A percentile compares a stretch with the other conserved stretches of the same genome.
Evolutionary conservation across 2,113 vertebrate genomes (phyloP).

Genomic region (Anthoscopus minutus): DNA sequence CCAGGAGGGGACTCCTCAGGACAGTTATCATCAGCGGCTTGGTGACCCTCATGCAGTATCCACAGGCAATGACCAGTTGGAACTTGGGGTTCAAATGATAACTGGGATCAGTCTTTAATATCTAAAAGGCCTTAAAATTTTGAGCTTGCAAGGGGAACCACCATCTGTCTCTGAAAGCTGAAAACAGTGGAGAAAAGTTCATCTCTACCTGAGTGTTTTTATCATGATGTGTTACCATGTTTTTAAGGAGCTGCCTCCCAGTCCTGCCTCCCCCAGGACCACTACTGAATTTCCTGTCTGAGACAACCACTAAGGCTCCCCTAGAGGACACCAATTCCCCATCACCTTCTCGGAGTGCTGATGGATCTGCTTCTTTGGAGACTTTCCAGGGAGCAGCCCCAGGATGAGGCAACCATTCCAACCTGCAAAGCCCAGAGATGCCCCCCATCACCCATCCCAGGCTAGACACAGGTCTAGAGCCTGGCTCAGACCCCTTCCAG

Average conservation of each 20-base stretch:
- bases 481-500: not conserved
- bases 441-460: not conserved
- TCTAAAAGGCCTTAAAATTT: not conserved
- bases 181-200: not conserved
- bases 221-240: not conserved
- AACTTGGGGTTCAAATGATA: accelerated
- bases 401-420: not conserved
- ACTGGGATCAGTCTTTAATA: not conserved
- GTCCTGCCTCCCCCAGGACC: not conserved
- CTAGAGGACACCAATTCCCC: not conserved
- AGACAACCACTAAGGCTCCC: not conserved
- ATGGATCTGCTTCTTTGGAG: not conserved
- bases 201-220: not conserved
- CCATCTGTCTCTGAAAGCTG: not conserved
- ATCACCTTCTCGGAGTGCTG: not conserved
- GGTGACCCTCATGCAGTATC: accelerated
- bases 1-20: not conserved
- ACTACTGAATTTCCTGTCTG: not conserved
- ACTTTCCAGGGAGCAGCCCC: not conserved
- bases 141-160: not conserved
- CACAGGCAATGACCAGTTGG: not conserved
- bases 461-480: not conserved
- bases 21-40: not conserved
- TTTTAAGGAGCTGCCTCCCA: not conserved
- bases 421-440: not conserved